Evolutionary conservation across 2,113 vertebrate species (phyloP).

Genomic region (Takifugu bimaculatus): DNA sequence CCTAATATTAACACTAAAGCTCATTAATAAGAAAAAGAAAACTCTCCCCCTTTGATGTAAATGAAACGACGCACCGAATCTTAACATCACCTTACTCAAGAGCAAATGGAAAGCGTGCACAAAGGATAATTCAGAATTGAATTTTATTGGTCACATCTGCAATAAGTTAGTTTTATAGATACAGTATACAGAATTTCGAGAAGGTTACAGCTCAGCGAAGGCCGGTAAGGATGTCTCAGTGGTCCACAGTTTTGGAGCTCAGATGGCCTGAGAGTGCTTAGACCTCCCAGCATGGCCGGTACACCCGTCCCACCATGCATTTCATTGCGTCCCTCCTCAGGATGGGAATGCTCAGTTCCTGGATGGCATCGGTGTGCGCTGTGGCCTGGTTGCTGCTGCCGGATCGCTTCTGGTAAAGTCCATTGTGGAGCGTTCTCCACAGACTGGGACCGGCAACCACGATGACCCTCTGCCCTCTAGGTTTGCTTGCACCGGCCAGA

Average conservation of each 20-base stretch:
- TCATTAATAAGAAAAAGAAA: background rate
- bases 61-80: background rate
- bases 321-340: slow-evolving; percentile 75
- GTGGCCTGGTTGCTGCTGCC: slow-evolving; percentile 42
- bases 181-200: slow-evolving; percentile 22
- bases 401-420: slow-evolving; percentile 49
- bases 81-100: background rate
- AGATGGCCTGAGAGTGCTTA: slow-evolving; percentile 39
- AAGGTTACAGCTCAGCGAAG: slow-evolving; percentile 24
- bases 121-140: slow-evolving; percentile 25
- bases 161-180: slow-evolving; percentile 21
- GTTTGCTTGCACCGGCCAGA: background rate
- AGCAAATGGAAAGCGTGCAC: slow-evolving; percentile 9
- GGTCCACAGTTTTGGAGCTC: background rate
- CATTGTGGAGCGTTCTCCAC: slow-evolving; percentile 55
- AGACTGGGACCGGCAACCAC: slow-evolving; percentile 56
- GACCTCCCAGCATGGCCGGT: slow-evolving; percentile 78
- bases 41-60: background rate
- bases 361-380: slow-evolving; percentile 43
- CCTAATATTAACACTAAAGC: background rate
- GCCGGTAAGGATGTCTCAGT: slow-evolving; percentile 3
- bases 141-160: slow-evolving; percentile 57
- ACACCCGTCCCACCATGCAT: slow-evolving; percentile 81
- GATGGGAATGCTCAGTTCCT: slow-evolving; percentile 59
- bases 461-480: slow-evolving; percentile 54